Conservation (phyloP, 2,113 vertebrate species). For the Progne subis region DNA sequence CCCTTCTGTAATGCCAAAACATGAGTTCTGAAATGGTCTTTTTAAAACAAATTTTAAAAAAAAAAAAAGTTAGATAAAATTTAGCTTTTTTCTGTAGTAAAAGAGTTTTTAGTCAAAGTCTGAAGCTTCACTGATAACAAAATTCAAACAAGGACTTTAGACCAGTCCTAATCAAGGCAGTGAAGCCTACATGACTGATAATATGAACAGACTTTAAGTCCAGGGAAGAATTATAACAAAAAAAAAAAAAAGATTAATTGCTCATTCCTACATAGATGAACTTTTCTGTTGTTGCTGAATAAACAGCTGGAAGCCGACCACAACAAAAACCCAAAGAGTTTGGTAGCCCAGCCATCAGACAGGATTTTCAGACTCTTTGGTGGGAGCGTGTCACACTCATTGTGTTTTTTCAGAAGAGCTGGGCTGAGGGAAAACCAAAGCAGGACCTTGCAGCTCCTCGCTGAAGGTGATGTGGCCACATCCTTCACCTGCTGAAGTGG, state of each 20-base stretch:
- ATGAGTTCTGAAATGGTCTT: not conserved
- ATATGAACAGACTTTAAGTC: not conserved
- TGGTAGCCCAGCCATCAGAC: not conserved
- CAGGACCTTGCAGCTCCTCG: not conserved
- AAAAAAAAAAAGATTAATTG: not conserved
- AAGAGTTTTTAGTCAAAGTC: not conserved
- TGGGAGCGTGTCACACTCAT: accelerated
- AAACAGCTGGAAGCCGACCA: not conserved
- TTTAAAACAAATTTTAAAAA: not conserved
- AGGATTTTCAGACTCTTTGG: not conserved
- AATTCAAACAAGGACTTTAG: not conserved
- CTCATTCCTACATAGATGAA: not conserved
- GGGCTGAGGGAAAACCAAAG: not conserved
- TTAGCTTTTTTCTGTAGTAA: not conserved
- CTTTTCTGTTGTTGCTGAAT: not conserved
- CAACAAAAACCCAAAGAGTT: not conserved
- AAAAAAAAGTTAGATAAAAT: not conserved
- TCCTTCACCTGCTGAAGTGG: not conserved
- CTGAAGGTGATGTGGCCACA: not conserved
- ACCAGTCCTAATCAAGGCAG: not conserved
- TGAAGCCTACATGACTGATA: not conserved
- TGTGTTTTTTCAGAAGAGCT: not conserved
- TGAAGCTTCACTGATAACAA: not conserved
- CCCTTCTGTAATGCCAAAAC: not conserved
- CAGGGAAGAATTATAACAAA: not conserved